phyloP scores from a whole-genome alignment of 2,797 vertebrate genomes.

The Forpus xanthops region DNA sequence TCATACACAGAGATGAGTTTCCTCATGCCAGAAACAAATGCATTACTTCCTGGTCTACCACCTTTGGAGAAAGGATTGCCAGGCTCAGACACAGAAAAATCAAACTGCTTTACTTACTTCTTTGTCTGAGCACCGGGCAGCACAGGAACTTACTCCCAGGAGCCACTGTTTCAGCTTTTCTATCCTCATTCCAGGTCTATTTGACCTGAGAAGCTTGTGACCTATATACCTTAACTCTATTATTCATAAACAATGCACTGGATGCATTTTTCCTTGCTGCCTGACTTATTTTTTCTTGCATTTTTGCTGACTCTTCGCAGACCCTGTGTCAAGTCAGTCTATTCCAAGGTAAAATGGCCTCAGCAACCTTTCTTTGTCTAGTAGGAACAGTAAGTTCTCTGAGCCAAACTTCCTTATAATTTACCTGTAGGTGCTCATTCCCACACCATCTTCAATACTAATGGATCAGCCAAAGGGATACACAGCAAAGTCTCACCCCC shows the following conservation, averaged over 20 bases:
- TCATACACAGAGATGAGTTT: neutral
- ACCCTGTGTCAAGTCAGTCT: neutral
- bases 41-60: neutral
- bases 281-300: neutral
- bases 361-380: neutral
- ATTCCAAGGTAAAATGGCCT: neutral
- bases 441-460: neutral
- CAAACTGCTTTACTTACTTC: fast-evolving
- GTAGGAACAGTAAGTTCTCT: neutral
- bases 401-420: neutral
- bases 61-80: neutral
- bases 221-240: neutral
- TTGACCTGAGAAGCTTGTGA: neutral
- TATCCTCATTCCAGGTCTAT: neutral
- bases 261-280: neutral
- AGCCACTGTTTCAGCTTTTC: neutral
- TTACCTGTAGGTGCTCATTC: neutral
- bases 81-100: neutral
- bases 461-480: neutral
- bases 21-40: neutral
- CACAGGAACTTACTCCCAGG: neutral
- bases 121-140: neutral
- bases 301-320: neutral
- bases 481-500: neutral
- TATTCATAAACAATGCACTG: neutral